phyloP scores from a whole-genome alignment of 2,888 invertebrate species.

The Drosophila kuntzei region DNA sequence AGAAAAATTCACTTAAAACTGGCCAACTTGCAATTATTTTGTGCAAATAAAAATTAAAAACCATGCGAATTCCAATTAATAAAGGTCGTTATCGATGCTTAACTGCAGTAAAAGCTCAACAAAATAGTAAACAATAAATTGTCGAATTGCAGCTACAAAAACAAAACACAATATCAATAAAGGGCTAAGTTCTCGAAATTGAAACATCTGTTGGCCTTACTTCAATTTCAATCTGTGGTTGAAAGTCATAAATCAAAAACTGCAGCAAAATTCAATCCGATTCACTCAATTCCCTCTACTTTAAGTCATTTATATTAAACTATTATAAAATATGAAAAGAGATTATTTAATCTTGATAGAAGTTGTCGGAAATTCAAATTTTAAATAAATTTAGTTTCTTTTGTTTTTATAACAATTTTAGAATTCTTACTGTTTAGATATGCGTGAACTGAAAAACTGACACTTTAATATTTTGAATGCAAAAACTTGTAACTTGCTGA shows the following conservation, averaged over 20 bases:
- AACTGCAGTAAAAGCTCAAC: conserved; percentile 18
- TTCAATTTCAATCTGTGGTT: conserved; percentile 53
- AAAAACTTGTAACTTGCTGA: not conserved
- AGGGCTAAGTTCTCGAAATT: conserved; percentile 11
- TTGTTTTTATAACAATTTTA: not conserved
- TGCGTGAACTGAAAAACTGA: not conserved
- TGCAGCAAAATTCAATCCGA: not conserved
- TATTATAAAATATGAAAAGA: not conserved
- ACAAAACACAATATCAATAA: conserved; percentile 12
- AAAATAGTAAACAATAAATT: conserved; percentile 49
- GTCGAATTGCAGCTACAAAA: conserved; percentile 21
- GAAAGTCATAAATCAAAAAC: conserved; percentile 12
- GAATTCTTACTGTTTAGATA: too few relatives aligned
- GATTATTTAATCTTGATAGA: not conserved
- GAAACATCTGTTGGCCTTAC: conserved; percentile 32
- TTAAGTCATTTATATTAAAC: not conserved
- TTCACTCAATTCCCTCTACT: not conserved
- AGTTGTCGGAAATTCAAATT: not conserved
- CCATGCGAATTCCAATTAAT: conserved; percentile 43
- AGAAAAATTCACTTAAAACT: conserved; percentile 17
- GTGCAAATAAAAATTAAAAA: conserved; percentile 11
- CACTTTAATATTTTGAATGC: not conserved
- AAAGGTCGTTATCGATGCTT: conserved; percentile 16
- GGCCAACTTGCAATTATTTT: conserved; percentile 38
- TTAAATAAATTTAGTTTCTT: not conserved